Evolutionary conservation across 1,140 invertebrate species (phyloP).

Genomic region (Platorchestia sp.): DNA sequence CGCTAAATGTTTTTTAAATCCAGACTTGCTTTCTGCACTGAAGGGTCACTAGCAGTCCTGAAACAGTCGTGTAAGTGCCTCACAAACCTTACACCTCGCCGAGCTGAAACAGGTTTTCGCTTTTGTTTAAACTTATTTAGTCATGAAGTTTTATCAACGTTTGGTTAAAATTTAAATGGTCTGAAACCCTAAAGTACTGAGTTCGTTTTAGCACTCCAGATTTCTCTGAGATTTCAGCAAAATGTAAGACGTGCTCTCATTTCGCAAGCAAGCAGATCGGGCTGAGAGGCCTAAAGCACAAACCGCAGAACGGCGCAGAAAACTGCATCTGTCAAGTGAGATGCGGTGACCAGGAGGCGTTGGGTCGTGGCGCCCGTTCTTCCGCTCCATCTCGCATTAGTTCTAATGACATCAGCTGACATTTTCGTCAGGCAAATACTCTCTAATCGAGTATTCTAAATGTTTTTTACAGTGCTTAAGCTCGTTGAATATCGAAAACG

Average conservation of each 20-base stretch:
- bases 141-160: background rate
- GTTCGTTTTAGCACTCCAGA: background rate
- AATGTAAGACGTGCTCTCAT: background rate
- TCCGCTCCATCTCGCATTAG: background rate
- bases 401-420: background rate
- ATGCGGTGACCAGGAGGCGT: background rate
- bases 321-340: background rate
- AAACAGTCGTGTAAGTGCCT: background rate
- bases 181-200: background rate
- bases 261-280: background rate
- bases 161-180: background rate
- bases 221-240: background rate
- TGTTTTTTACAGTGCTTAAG: no score
- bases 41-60: no score
- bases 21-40: no score
- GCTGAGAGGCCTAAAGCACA: background rate
- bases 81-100: background rate
- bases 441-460: no score
- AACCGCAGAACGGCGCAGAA: background rate
- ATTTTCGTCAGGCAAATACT: background rate
- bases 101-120: background rate
- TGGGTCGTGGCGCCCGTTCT: background rate
- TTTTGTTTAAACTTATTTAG: background rate
- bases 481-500: no score
- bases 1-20: no score